Evolutionary conservation across 1,140 invertebrate genomes (phyloP), one percentile per base, ranked within the genome.

Genomic region (Brachystomella parvula): DNA sequence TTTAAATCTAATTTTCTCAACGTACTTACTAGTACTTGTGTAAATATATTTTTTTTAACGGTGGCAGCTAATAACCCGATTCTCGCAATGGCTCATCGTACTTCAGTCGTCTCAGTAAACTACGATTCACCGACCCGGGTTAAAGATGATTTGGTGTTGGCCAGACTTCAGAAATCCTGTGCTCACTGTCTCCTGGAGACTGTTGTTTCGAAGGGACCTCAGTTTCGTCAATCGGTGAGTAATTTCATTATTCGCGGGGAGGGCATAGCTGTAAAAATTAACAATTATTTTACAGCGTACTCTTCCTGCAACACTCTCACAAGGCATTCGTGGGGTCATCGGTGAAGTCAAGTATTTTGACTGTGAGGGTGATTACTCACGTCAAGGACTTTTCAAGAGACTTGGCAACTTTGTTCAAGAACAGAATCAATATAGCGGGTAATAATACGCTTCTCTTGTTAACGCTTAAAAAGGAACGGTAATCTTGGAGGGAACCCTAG

Each of bases 351-450:
- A 67, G 30, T 70, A 70, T 56, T 68, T 69, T 56, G 69, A 70
- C 32, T 73, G 71, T 53, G 71, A 73, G 58, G 31, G 71, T 29
- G 66, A 70, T 21, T 57, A 66, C 30, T 68, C 66, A 3, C 70
- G 47, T 57, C n/a, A 21, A 17, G 21, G 66, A 0, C 3, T 68
- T 2, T 26, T 70, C 15, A 65, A 62, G 29, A 67, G 62, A 32
- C 6, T 70, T 0, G 26, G 21, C 35, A 15, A 2, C 2, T 59
- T 63, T 63, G 64, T 68, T 28, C 59, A 44, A 58, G 58, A 61
- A 12, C n/a, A 30, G 15, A 60, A 47, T 17, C 68, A 68, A 56
- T 68, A 73, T 63, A 0, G 44, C 21, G 71, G 69, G 71, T 70
- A 66, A 56, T n/a, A 28, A 28, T 24, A 53, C 49, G 6, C 6